Evolutionary conservation across 1,140 invertebrate genomes (phyloP), one percentile per base, ranked within the genome.

Genomic region (Spodoptera frugiperda): DNA sequence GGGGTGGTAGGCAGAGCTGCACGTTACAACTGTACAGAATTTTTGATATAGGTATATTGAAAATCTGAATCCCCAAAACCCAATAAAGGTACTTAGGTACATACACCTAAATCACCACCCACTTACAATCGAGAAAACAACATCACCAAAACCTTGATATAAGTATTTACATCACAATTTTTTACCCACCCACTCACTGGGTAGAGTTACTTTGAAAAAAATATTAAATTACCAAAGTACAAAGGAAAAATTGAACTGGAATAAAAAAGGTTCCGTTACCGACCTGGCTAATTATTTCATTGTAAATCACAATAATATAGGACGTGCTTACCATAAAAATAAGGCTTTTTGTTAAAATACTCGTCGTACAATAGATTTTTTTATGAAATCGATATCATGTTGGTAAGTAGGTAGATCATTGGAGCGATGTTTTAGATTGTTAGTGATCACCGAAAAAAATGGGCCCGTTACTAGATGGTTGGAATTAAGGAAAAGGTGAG

Each of bases 251-350:
- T 79, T 89, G 84, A 88, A 84, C 81, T 79, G 75, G 70, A 71
- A 81, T 85, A 87, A 81, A 83, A 91, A 91, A 89, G 87, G 86
- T 80, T 84, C 87, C 89, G 92, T 92, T 93, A 90, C 78, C 80
- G 83, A 88, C 84, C 88, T 79, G 84, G 83, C 90, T 93, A 93
- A 93, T 93, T 93, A 93, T 91, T 88, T 91, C 83, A 89, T 93
- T 92, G 89, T 91, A 86, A 80, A 83, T 80, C 76, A 87, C 88
- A 91, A 91, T 91, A 25, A 87, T 86, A 84, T 84, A 85, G 82
- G 86, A 91, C 90, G 91, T 91, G 91, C 88, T 88, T 84, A 81
- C 81, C 76, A 86, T 85, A 90, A 91, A 93, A 91, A 86, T 89
- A 91, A 78, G 83, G 87, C 89, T 91, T 63, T 91, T 93, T 93